Conservation (phyloP, 2,888 invertebrate species). For the Amblyjoppa proteus region DNA sequence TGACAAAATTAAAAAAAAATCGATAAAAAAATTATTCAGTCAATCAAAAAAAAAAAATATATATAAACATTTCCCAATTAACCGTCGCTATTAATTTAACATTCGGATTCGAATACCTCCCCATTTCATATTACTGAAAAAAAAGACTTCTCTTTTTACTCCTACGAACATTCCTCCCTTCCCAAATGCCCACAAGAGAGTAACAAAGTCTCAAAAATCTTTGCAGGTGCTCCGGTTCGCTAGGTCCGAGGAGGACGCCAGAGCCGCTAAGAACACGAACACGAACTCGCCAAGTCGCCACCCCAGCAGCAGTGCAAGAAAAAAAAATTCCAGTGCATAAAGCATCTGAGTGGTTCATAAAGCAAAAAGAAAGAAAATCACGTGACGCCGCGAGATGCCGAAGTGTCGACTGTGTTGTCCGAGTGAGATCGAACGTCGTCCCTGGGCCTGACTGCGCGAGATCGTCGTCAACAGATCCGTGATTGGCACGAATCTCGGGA, state of each 20-base stretch:
- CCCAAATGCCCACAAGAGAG: background rate
- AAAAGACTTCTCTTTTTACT: too few relatives aligned
- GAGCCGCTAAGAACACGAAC: background rate
- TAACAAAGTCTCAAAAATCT: background rate
- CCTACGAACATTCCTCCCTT: too few relatives aligned
- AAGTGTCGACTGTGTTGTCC: conserved; percentile 19
- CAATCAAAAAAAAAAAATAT: too few relatives aligned
- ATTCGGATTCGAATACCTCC: too few relatives aligned
- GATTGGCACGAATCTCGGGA: conserved; percentile 69
- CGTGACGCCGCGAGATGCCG: conserved; percentile 33
- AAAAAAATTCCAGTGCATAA: conserved; percentile 5
- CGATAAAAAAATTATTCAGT: too few relatives aligned
- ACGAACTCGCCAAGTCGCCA: conserved; percentile 4
- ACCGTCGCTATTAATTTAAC: too few relatives aligned
- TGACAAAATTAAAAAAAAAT: too few relatives aligned
- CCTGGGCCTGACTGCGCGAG: conserved; percentile 61
- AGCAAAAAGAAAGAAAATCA: background rate
- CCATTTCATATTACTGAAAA: too few relatives aligned
- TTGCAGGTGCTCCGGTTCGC: conserved; percentile 35
- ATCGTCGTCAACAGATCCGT: conserved; percentile 47
- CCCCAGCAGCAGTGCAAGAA: background rate
- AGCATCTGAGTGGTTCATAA: conserved; percentile 11
- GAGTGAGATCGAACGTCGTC: conserved; percentile 37
- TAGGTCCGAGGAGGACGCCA: background rate
- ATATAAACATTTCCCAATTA: too few relatives aligned